Evolutionary conservation across 2,113 vertebrate species (phyloP), one percentile per base, ranked within the genome.

Genomic region (Dryoscopus gambensis): DNA sequence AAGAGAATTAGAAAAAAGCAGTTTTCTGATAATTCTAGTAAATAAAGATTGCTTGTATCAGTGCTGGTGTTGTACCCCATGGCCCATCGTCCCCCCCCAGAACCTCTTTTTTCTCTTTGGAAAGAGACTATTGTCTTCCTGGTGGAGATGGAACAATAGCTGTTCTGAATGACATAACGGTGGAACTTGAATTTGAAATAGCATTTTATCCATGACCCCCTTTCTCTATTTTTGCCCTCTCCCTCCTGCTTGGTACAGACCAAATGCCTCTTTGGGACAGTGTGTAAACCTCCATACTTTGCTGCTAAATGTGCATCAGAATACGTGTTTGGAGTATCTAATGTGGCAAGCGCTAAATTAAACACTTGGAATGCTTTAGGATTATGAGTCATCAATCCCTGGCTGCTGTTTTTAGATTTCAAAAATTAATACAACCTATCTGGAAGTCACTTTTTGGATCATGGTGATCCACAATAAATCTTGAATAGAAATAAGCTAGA

Each of bases 261-360:
- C 0, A 0, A 65, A 50, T 69, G 47, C 21, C 53, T 40, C 62
- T 82, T 64, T 37, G 46, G 63, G 65, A 28, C n/a, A 35, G 18
- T 69, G 55, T 87, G 56, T 89, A 85, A 93, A 83, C 30, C 21
- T 64, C 18, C 6, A 2, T 42, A 18, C n/a, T 84, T 76, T 68
- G 23, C 22, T 83, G 57, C 33, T 94, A 37, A 89, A 64, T 2
- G 7, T 79, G 44, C 56, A 82, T 64, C 63, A 73, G 75, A 73
- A 49, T 68, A 77, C 0, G 1, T 85, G 78, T 75, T 78, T 78
- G 57, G 89, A 82, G 74, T 85, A 33, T 42, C 85, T 90, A 15
- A 76, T 59, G 63, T 93, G 68, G 59, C 92, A 69, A 83, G 53
- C 49, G 88, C 78, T 93, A 87, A 94, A 96, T 87, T 94, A 95